Evolutionary conservation across 2,888 invertebrate genomes (phyloP).

Genomic region (Sturmia bella): DNA sequence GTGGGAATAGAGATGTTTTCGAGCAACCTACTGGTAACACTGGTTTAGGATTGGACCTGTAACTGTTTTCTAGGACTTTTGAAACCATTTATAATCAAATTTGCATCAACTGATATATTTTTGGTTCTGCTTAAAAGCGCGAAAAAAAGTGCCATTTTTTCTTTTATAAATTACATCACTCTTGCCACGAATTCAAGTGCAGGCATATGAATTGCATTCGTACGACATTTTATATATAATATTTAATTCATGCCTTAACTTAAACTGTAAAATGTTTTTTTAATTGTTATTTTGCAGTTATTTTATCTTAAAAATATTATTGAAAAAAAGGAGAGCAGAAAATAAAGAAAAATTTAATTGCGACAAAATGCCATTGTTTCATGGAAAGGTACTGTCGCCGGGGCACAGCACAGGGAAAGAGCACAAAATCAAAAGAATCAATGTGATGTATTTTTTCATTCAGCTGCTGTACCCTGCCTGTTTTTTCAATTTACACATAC

Average conservation of each 20-base stretch:
- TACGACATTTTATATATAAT: conserved; percentile 18
- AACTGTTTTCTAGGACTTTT: too few relatives aligned
- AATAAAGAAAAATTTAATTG: conserved; percentile 54
- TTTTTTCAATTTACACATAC: background rate
- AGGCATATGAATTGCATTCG: conserved; percentile 13
- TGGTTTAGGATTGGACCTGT: too few relatives aligned
- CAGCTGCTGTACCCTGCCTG: background rate
- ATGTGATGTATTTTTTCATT: conserved; percentile 30
- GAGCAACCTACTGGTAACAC: too few relatives aligned
- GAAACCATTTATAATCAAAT: too few relatives aligned
- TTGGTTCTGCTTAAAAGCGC: too few relatives aligned
- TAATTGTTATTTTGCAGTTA: background rate
- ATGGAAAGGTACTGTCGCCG: conserved; percentile 51
- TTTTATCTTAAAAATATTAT: conserved; percentile 47
- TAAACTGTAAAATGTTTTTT: conserved; percentile 17
- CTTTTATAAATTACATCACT: too few relatives aligned
- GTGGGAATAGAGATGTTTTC: too few relatives aligned
- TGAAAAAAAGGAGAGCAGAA: background rate
- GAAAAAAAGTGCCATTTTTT: too few relatives aligned
- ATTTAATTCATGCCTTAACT: conserved; percentile 30
- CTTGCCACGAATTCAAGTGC: background rate
- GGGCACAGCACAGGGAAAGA: conserved; percentile 25
- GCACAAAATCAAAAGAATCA: conserved; percentile 35
- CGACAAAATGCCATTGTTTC: conserved; percentile 67
- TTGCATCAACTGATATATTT: too few relatives aligned